phyloP scores from a whole-genome alignment of 1,140 invertebrate species.

The Rhyacophila brunnea region DNA sequence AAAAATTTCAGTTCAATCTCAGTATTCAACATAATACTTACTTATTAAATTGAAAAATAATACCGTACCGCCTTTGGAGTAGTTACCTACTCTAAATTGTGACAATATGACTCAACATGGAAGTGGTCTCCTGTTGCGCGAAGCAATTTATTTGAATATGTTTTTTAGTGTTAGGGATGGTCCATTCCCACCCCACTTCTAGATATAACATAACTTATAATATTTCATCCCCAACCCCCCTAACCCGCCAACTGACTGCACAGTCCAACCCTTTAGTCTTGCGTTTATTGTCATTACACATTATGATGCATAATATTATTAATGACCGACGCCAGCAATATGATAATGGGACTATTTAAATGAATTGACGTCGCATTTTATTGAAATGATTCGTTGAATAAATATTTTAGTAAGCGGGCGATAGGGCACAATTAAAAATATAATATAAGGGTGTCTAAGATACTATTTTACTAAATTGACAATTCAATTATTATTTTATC shows the following conservation, averaged over 20 bases:
- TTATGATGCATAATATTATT: conserved; percentile 13
- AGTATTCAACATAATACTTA: too few relatives aligned
- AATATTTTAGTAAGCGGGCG: too few relatives aligned
- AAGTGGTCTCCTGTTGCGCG: conserved; percentile 35
- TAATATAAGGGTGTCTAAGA: too few relatives aligned
- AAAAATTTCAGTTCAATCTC: too few relatives aligned
- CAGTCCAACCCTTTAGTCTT: conserved; percentile 7
- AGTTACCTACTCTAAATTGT: conserved; percentile 7
- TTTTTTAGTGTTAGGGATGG: conserved; percentile 25
- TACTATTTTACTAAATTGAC: too few relatives aligned
- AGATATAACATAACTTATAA: too few relatives aligned
- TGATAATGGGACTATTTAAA: conserved; percentile 17
- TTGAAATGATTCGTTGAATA: conserved; percentile 4
- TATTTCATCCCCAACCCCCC: too few relatives aligned
- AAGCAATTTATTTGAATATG: conserved; percentile 28
- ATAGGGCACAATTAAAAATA: too few relatives aligned
- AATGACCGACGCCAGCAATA: conserved; percentile 28
- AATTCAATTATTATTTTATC: too few relatives aligned
- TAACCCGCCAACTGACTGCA: too few relatives aligned
- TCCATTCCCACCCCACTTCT: background rate
- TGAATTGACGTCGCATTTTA: conserved; percentile 19
- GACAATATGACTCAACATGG: conserved; percentile 8
- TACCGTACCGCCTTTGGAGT: too few relatives aligned
- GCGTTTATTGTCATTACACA: conserved; percentile 11
- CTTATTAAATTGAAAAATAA: too few relatives aligned